Base-by-base conservation (phyloP, 2,113 vertebrate genomes). In the Pelusios castaneus region DNA sequence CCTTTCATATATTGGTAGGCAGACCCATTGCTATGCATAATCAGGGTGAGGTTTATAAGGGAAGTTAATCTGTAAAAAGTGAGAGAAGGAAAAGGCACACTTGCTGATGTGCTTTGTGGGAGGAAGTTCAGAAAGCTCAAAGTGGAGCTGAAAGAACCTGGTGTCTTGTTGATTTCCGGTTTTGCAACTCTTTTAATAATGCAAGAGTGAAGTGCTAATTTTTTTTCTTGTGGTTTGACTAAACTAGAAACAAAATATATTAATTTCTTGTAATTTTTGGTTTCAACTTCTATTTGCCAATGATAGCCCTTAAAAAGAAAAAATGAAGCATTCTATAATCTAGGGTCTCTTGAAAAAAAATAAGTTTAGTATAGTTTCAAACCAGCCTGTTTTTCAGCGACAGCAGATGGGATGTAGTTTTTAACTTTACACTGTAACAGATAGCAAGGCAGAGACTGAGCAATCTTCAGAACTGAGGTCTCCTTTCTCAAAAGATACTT, bases 21-120 rank as follows among this genome's bases (percentile, higher is more conserved):
- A 70, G 90, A 94, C 94, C 89, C 90, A 55, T 21, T 43, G 87
- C 92, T 97, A 60, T 2, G 56, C 52, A 82, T 90, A 31, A 0
- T 87, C 49, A 5, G 56, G 0, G 29, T 10, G 45, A 24, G 91
- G 83, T 94, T 95, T 92, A 58, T 93, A 67, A 76, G 92, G 5
- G 82, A 91, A 94, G 95, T 95, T 81, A 89, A 27, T 60, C 93
- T 95, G 25, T 78, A 78, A 29, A 22, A 49, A 49, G 45, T 78
- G 29, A 49, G 34, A 67, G 34, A 67, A 17, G n/a, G 45, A 78
- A 49, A 78, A 47, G 41, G 12, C 76, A 78, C 47, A 27, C 29
- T 93, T 85, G 70, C 4, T 75, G 84, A 92, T 63, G 94, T 89
- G 22, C 95, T 95, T 96, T 95, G 97, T 85, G 95, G 93, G 93